Conservation (phyloP, 2,113 vertebrate genomes). For the Malurus cyaneus region DNA sequence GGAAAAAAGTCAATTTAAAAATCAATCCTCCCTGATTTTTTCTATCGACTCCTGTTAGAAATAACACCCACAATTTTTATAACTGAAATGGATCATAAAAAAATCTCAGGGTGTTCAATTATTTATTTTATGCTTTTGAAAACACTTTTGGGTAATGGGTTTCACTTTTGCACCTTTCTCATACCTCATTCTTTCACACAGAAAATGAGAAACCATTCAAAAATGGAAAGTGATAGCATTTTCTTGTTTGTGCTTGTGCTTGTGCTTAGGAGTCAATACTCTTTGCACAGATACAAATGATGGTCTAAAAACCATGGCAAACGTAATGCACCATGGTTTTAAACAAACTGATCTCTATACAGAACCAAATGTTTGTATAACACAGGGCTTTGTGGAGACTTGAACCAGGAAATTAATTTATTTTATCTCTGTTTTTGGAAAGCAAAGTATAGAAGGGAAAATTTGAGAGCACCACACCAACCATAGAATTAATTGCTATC, state of each 20-base stretch:
- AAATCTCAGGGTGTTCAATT: background rate
- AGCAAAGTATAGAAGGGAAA: background rate
- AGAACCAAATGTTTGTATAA: background rate
- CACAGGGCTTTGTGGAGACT: background rate
- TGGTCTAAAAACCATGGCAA: background rate
- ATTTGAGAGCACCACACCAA: background rate
- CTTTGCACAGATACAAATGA: background rate
- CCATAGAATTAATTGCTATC: background rate
- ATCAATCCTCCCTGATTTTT: slow-evolving; percentile 15
- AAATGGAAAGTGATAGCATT: background rate
- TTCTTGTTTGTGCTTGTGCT: background rate
- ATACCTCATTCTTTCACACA: background rate
- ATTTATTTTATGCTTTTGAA: slow-evolving; percentile 41
- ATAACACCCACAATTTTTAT: background rate
- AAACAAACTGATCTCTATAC: background rate
- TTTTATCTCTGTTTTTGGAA: background rate
- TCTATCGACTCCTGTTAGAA: background rate
- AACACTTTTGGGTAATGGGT: background rate
- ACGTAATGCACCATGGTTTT: background rate
- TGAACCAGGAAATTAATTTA: background rate
- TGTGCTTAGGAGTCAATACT: background rate
- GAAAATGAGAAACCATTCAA: background rate
- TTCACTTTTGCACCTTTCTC: slow-evolving; percentile 7
- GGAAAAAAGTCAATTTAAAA: slow-evolving; percentile 41
- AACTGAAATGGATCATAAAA: background rate